Percentiles rank a stretch among this genome's conserved stretches.
Conservation (phyloP, 2,888 invertebrate genomes). For the Epinotia ramella region DNA sequence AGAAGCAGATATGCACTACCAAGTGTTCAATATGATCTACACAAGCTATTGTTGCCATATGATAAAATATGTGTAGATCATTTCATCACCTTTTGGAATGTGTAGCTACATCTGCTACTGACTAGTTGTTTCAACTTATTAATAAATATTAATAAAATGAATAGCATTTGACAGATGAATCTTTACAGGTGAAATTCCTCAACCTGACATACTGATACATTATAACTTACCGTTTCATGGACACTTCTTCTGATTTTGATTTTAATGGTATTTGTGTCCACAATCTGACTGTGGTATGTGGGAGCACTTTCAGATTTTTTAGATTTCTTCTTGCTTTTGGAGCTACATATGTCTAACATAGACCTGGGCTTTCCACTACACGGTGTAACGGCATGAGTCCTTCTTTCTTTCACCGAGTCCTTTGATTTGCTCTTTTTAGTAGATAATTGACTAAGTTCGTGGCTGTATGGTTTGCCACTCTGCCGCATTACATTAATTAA, state of each 20-base stretch:
- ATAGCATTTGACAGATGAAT: not conserved
- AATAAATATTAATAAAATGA: not conserved
- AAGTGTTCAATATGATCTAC: too few relatives aligned
- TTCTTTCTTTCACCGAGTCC: constrained; percentile 69
- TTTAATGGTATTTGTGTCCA: constrained; percentile 88
- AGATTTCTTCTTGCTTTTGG: constrained; percentile 80
- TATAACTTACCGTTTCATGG: constrained; percentile 71
- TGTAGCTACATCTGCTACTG: too few relatives aligned
- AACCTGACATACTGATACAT: not conserved
- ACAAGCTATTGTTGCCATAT: too few relatives aligned
- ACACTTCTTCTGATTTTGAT: constrained; percentile 87
- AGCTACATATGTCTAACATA: constrained; percentile 80
- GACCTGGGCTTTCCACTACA: constrained; percentile 83
- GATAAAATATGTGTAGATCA: too few relatives aligned
- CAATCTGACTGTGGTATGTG: constrained; percentile 87
- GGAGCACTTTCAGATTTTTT: constrained; percentile 74
- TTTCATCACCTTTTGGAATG: too few relatives aligned
- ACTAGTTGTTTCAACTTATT: not conserved
- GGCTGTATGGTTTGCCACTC: constrained; percentile 84
- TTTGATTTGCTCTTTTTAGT: constrained; percentile 79
- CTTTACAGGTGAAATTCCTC: not conserved
- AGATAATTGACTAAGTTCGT: constrained; percentile 85
- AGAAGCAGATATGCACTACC: too few relatives aligned
- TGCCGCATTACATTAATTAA: constrained; percentile 73
- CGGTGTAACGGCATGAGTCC: constrained; percentile 73